Conservation (phyloP, 1,140 invertebrate genomes). For the Amphibalanus amphitrite region DNA sequence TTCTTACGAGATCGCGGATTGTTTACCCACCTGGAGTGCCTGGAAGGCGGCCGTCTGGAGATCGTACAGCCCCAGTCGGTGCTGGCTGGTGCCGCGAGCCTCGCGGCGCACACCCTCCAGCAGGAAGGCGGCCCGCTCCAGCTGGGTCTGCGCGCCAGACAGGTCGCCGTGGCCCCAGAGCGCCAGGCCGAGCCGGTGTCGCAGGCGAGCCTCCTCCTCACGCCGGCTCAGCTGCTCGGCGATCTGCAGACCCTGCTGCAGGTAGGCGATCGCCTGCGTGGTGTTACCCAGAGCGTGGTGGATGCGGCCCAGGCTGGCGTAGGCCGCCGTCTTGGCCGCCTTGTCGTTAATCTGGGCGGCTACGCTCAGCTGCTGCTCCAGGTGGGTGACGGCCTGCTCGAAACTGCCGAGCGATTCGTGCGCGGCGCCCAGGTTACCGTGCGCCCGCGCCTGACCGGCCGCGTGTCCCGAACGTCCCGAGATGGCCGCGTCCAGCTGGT, state of each 20-base stretch:
- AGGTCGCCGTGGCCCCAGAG: slow-evolving; percentile 68
- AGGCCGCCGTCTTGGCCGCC: slow-evolving; percentile 19
- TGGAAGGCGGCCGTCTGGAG: slow-evolving; percentile 71
- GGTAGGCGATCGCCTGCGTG: slow-evolving; percentile 63
- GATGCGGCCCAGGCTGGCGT: slow-evolving; percentile 42
- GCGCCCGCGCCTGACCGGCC: slow-evolving; percentile 60
- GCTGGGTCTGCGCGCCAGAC: slow-evolving; percentile 62
- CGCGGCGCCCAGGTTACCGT: slow-evolving; percentile 71
- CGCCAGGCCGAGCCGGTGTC: slow-evolving; percentile 72
- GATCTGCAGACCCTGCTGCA: slow-evolving; percentile 70
- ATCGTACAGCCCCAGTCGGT: slow-evolving; percentile 45
- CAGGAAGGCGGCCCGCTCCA: slow-evolving; percentile 67
- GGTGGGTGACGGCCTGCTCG: slow-evolving; percentile 65
- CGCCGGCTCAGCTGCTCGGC: slow-evolving; percentile 68
- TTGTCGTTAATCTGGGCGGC: slow-evolving; percentile 51
- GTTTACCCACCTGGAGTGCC: slow-evolving; percentile 33
- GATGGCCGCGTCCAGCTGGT: slow-evolving; percentile 69
- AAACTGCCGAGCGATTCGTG: slow-evolving; percentile 73
- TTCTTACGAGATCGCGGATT: too few species aligned
- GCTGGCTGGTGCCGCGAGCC: slow-evolving; percentile 37
- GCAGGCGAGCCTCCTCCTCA: slow-evolving; percentile 78
- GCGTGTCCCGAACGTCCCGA: slow-evolving; percentile 52
- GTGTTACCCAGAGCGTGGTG: slow-evolving; percentile 74
- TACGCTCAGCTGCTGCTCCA: slow-evolving; percentile 65
- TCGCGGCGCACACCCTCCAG: slow-evolving; percentile 57